phyloP scores from a whole-genome alignment of 2,797 vertebrate species.

The Nasua narica region DNA sequence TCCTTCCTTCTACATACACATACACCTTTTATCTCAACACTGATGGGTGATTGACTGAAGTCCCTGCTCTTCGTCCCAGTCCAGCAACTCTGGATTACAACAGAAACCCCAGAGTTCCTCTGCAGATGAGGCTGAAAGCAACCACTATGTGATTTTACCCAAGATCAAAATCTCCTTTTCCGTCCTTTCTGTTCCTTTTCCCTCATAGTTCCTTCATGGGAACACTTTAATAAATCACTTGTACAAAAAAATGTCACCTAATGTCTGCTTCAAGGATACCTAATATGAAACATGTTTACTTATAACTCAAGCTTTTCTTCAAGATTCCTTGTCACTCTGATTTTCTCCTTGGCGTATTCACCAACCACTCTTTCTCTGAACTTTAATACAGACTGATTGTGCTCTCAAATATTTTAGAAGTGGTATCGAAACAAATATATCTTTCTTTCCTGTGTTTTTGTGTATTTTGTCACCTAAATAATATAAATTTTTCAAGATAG shows the following conservation, averaged over 20 bases:
- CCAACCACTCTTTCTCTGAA: neutral
- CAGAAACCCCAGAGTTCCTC: neutral
- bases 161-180: neutral
- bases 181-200: neutral
- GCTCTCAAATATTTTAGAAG: neutral
- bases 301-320: neutral
- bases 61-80: neutral
- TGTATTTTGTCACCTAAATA: neutral
- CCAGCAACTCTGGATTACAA: neutral
- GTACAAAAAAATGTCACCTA: neutral
- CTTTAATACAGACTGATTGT: neutral
- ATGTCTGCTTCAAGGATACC: neutral
- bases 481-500: neutral
- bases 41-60: neutral
- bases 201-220: neutral
- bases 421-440: neutral
- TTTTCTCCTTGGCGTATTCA: neutral
- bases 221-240: neutral
- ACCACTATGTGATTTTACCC: neutral
- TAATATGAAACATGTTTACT: neutral
- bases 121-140: neutral
- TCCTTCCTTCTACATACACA: no score
- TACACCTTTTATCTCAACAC: neutral
- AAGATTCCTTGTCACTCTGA: neutral
- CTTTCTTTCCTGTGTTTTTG: neutral